Evolutionary conservation across 2,113 vertebrate species (phyloP), one percentile per base, ranked within the genome.

Genomic region (Nothocercus julius): DNA sequence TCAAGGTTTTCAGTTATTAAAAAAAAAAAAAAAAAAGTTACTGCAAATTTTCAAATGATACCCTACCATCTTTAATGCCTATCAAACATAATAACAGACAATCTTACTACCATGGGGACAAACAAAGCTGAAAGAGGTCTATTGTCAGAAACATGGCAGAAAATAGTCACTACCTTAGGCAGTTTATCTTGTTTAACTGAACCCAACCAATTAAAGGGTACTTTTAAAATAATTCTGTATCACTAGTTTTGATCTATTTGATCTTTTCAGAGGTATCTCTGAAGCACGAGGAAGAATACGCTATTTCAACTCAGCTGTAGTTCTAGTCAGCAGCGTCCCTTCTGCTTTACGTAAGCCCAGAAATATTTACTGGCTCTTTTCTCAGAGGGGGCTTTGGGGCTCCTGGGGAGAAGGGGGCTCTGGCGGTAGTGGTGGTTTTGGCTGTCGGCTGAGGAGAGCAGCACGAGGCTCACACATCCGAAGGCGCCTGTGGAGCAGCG

Each of bases 31-130:
- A 75, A 90, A 88, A 44, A 17, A 9, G 13, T 62, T 61, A 75
- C 49, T n/a, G 62, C 17, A 73, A 91, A 58, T n/a, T 91, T 92
- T 66, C 18, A 93, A 95, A 82, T 49, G 1, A 82, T 8, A 85
- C 28, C 32, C 81, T 63, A 45, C 19, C 8, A 36, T 54, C 73
- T 77, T 92, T 68, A 76, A 80, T 68, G 16, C 25, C 34, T 51
- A 76, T 45, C 74, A 85, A 85, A 13, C 32, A 27, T 22, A 63
- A 91, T 7, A 61, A 34, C 10, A 68, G 34, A 17, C 81, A 44
- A 40, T 76, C 80, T 76, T 87, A 76, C 32, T 87, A 75, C 56
- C 3, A 34, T 3, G 14, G 32, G 30, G 10, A 68, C 32, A 42
- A 67, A 89, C 34, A 27, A 1, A 4, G 13, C 72, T 20, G 3